These are phyloP conservation scores for Seriola quinqueradiata DNA, from an alignment of 2,113 vertebrate species.

Conservation along the genomic window DNA sequence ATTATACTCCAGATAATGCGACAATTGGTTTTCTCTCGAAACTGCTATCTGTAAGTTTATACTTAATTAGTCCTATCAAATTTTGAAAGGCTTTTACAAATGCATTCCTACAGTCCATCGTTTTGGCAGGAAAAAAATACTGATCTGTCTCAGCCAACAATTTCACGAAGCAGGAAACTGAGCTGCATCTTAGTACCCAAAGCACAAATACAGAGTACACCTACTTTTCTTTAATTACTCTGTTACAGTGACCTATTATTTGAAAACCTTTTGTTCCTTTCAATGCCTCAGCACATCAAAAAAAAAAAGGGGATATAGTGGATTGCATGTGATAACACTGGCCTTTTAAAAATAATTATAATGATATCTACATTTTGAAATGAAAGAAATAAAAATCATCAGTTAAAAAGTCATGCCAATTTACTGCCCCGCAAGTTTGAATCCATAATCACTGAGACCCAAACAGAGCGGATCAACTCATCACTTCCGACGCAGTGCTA, in stretches of 20 bases:
- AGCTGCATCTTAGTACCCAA: neutral
- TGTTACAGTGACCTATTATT: conserved; percentile 21
- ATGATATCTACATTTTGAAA: conserved; percentile 56
- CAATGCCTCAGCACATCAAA: conserved; percentile 5
- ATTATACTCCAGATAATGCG: conserved; percentile 66
- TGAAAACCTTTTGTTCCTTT: conserved; percentile 30
- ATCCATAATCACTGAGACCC: conserved; percentile 58
- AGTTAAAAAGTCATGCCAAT: conserved; percentile 63
- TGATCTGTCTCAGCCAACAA: conserved; percentile 43
- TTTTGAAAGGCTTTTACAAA: conserved; percentile 55
- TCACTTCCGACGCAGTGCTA: conserved; percentile 70
- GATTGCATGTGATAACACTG: conserved; percentile 5
- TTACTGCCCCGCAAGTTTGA: conserved; percentile 51
- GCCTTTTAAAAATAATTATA: conserved; percentile 42
- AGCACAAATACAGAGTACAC: conserved; percentile 8
- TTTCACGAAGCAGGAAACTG: conserved; percentile 15
- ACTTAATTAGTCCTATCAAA: conserved; percentile 67
- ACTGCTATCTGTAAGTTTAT: conserved; percentile 58
- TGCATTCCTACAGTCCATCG: conserved; percentile 50
- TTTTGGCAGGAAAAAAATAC: conserved; percentile 19
- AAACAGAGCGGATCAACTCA: conserved; percentile 71
- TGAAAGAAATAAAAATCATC: conserved; percentile 51
- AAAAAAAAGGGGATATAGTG: neutral
- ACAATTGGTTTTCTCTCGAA: conserved; percentile 65
- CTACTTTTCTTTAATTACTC: conserved; percentile 25